Percentiles rank a stretch among this genome's conserved stretches.
Evolutionary conservation across 2,797 vertebrate species (phyloP).

Genomic region (Amblyopsis hoosieri): DNA sequence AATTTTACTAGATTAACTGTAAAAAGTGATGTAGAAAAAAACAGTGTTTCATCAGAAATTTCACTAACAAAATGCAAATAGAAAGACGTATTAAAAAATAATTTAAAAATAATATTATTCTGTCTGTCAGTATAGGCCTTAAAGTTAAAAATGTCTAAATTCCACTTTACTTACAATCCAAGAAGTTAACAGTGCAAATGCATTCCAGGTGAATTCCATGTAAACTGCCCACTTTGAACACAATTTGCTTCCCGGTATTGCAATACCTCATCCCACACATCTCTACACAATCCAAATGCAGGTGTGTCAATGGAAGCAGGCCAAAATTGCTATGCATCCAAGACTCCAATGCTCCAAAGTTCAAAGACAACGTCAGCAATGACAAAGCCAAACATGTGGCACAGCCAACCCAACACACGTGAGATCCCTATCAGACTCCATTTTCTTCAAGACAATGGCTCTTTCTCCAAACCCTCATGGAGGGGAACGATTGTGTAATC

Average conservation of each 20-base stretch:
- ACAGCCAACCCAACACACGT: no score
- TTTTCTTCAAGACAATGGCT: constrained; percentile 40
- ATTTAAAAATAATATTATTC: no score
- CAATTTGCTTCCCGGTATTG: neutral
- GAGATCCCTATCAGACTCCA: constrained; percentile 3
- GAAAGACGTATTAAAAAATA: no score
- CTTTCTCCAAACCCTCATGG: constrained; percentile 58
- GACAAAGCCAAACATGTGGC: no score
- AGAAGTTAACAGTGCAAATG: constrained; percentile 21
- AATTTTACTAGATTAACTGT: no score
- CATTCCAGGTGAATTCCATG: constrained; percentile 19
- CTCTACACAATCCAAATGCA: constrained; percentile 4
- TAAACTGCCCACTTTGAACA: constrained; percentile 16
- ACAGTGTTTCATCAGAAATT: no score
- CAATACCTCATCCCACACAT: constrained; percentile 30
- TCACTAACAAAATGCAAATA: constrained; percentile 24
- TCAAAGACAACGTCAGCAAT: neutral
- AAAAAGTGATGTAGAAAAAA: no score
- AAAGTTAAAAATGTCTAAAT: neutral
- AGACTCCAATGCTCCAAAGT: constrained; percentile 4
- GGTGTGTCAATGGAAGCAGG: neutral
- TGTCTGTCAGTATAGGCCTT: neutral
- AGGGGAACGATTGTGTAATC: constrained; percentile 76
- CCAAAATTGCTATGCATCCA: neutral
- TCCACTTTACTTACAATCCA: constrained; percentile 35